Evolutionary conservation across 2,797 vertebrate genomes (phyloP), one percentile per base, ranked within the genome.

Genomic region (Sphenopsis melanotis): DNA sequence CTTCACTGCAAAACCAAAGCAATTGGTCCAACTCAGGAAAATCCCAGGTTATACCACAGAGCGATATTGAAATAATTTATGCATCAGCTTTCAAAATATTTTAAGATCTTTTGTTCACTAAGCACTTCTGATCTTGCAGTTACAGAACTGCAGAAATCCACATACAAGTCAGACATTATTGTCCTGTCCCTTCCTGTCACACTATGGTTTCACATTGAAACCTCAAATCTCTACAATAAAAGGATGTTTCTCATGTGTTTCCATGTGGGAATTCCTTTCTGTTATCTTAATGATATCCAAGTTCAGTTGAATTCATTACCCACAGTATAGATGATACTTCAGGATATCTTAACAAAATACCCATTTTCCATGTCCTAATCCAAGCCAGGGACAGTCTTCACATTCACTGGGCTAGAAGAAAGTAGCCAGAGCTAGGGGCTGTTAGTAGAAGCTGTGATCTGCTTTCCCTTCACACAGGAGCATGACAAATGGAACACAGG

Each of bases 401-500:
- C 12, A 47, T 74, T 83, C 83, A 46, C 32, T 36, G 59, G 41
- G 39, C 42, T 89, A 86, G n/a, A 63, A 88, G 57, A 30, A 87
- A 55, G 55, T 36, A 76, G 41, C 41, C 69, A 78, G 80, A 87
- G 39, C 75, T 15, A 21, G 64, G 34, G 34, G 46, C 46, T 74
- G 46, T 44, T 34, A 32, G 42, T 8, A 60, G 83, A 72, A 72
- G 64, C 36, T 76, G 80, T 61, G 41, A 88, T n/a, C 77, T 52
- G 30, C 85, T 89, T 87, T 92, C 69, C 57, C 65, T 82, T 89
- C 91, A 89, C 56, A 70, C 59, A 78, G 65, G 36, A 52, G 85
- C 83, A 49, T 27, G 79, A 83, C 52, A 78, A 79, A 90, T 83
- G 75, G 89, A 63, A 90, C 42, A 91, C 80, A 89, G 94, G 64